Base-by-base conservation (phyloP, 2,888 invertebrate genomes). In the Yponomeuta malinellus region DNA sequence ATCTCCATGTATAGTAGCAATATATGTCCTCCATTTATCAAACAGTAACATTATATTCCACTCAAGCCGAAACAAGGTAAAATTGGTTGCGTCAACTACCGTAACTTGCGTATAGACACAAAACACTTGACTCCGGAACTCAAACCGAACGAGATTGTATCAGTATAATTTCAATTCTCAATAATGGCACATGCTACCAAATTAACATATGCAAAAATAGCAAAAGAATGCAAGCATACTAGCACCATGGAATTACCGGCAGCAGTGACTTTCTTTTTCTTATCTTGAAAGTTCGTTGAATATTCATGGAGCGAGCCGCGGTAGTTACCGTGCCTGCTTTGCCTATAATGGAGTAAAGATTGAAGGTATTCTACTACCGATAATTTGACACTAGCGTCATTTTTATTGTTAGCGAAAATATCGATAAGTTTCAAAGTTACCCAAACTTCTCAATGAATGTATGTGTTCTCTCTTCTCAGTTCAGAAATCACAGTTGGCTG, bases 261-360 rank as follows among this genome's bases (percentile, higher is more conserved):
- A 12, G 37, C 33, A 23, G 68, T 43, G 23, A 69, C 72, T 72
- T 74, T 73, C 72, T 71, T 73, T 73, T 74, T 71, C 72, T 74
- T 73, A 74, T 74, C 72, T 73, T 43, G 68, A 23, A 70, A 68
- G 67, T 68, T 68, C 70, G 68, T 71, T 73, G 74, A 73, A 74
- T 74, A 71, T 72, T 73, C 74, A 74, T 73, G 37, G 71, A 33
- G 48, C 9, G 68, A 10, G 2, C 23, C n/a, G 68, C 48, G 68
- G 29, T 59, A 59, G 52, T 59, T 59, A 59, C 52, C 15, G 15
- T 15, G 52, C 52, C 52, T 59, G 52, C 52, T 15, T 59, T 59
- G 52, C 52, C 52, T 59, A 59, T 15, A 59, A 15, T 15, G 52
- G 52, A 4, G 52, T 12, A 12, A 15, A 59, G 1, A 59, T 59